A percentile compares a stretch with the other conserved stretches of the same genome.
These are phyloP conservation scores for Dione vanillae DNA, from an alignment of 2,888 invertebrate genomes.

Conservation along the genomic window DNA sequence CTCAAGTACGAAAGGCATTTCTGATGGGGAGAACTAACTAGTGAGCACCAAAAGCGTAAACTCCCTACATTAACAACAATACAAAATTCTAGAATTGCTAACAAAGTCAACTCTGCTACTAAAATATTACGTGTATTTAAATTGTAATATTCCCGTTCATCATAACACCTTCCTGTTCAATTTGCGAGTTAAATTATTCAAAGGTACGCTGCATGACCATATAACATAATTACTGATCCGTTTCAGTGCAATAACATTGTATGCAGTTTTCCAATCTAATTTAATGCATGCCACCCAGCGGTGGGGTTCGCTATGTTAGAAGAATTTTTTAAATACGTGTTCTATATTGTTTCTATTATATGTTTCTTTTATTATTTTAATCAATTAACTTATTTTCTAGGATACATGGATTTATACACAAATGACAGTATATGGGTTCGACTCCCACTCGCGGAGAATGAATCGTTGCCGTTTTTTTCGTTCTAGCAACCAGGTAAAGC, in stretches of 20 bases:
- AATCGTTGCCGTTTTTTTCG: too few species aligned
- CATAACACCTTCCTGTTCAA: constrained; percentile 8
- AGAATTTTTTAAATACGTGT: not conserved
- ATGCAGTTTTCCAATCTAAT: constrained; percentile 30
- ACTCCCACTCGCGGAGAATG: too few species aligned
- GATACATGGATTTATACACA: not conserved
- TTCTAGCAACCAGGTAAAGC: too few species aligned
- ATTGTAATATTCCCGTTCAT: not conserved
- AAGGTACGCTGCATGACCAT: constrained; percentile 15
- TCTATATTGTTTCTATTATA: not conserved
- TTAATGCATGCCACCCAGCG: constrained; percentile 19
- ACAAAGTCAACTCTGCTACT: not conserved
- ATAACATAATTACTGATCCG: constrained; percentile 29
- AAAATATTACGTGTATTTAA: not conserved
- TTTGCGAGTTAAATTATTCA: constrained; percentile 22
- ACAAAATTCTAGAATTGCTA: not conserved
- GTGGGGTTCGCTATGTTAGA: constrained; percentile 8
- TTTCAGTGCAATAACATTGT: constrained; percentile 14
- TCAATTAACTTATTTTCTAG: not conserved
- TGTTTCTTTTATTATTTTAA: not conserved
- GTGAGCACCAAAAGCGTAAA: too few species aligned
- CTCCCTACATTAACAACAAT: too few species aligned
- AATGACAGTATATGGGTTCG: too few species aligned
- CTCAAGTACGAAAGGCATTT: too few species aligned
- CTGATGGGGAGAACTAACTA: too few species aligned